Base-by-base conservation (phyloP, 2,888 invertebrate genomes). In the Mesopsocus fuscifrons region DNA sequence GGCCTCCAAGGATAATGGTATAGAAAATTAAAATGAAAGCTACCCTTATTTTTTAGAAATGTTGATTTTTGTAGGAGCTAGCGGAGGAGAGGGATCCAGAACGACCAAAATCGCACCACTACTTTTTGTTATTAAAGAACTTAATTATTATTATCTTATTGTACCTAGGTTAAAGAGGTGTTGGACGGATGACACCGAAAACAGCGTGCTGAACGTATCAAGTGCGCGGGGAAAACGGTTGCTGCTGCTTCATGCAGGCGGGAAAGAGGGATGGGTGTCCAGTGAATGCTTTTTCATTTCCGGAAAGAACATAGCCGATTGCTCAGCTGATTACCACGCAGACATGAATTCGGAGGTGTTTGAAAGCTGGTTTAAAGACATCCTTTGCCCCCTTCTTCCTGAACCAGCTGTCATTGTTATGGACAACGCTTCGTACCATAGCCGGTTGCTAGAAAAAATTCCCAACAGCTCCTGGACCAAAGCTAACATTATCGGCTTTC, bases 141-240 rank as follows among this genome's bases (percentile, higher is more conserved):
- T n/a, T n/a, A n/a, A n/a, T n/a, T n/a, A n/a, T n/a, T n/a, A n/a
- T n/a, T n/a, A n/a, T n/a, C n/a, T n/a, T n/a, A n/a, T n/a, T n/a
- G n/a, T n/a, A n/a, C n/a, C n/a, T n/a, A n/a, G n/a, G n/a, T n/a
- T n/a, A n/a, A 30, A 30, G n/a, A 30, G 16, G 44, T 46, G 42
- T 42, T 48, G 17, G n/a, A 38, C 23, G 21, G 44, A 45, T 16
- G 38, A 30, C 8, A 11, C 11, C 16, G 9, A 17, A 13, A n/a
- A n/a, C 9, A 9, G 30, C 30, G 30, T 30, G 30, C 9, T n/a
- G 9, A n/a, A 30, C 9, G 9, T 30, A 30, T n/a, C 30, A 30
- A 9, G 9, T 9, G n/a, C 30, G n/a, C 9, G 30, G n/a, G 23
- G 41, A 17, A 23, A 9, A 40, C 16, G 41, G 6, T 11, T 40